These are phyloP conservation scores for Hermetia illucens DNA, from an alignment of 1,140 invertebrate genomes.

Conservation along the genomic window DNA sequence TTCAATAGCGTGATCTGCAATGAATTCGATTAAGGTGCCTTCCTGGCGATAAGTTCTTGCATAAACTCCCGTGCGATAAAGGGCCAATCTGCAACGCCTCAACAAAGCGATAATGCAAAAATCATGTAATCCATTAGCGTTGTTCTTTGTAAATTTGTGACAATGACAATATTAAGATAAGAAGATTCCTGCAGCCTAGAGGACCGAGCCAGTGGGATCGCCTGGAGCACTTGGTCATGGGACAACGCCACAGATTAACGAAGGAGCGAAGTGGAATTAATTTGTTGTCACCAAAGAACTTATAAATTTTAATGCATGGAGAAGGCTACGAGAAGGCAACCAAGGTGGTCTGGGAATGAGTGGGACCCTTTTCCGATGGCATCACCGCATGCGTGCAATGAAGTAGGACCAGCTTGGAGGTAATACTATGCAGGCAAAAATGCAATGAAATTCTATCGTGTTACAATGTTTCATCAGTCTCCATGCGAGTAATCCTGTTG, in stretches of 20 bases:
- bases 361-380: too few species aligned
- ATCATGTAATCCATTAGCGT: constrained; percentile 4
- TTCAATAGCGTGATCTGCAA: neutral
- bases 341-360: too few species aligned
- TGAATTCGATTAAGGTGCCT: too few species aligned
- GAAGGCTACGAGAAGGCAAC: too few species aligned
- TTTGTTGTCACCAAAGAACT: constrained; percentile 2
- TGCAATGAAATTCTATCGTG: too few species aligned
- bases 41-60: neutral
- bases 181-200: too few species aligned
- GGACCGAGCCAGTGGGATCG: too few species aligned
- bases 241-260: neutral
- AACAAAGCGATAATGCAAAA: constrained; percentile 3
- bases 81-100: neutral
- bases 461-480: too few species aligned
- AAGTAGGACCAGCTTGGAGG: too few species aligned
- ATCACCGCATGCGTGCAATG: too few species aligned
- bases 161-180: constrained; percentile 5
- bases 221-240: neutral
- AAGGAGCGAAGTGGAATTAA: constrained; percentile 1
- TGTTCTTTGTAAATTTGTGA: constrained; percentile 5
- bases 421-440: too few species aligned
- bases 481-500: too few species aligned
- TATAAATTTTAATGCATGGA: neutral
- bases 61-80: neutral